Base-by-base conservation (phyloP, 2,113 vertebrate genomes). In the Psilopsiagon aymara region DNA sequence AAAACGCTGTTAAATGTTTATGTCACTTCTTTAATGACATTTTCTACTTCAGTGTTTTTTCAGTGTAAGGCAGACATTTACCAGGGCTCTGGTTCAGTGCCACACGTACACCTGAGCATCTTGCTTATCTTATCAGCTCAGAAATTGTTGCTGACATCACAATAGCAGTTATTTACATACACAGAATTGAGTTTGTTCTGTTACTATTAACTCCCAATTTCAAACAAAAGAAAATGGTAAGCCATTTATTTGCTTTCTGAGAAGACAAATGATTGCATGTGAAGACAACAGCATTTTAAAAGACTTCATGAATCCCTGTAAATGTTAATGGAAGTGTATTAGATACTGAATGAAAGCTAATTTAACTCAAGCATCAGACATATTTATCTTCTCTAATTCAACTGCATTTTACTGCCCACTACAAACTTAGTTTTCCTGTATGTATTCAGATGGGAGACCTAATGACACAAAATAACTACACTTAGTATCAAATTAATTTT, bases 41-140 rank as follows among this genome's bases (percentile, higher is more conserved):
- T 98, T 98, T 96, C 97, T 92, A 96, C 75, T 95, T 92, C 95
- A 87, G 52, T 92, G 90, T 94, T 80, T 94, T 97, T 95, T 96
- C 93, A 92, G 69, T 39, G 5, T 81, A 88, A 97, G 80, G 82
- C 82, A 96, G 97, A 97, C 63, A 52, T 95, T 96, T 90, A 95
- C 73, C 91, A 97, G 97, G 51, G 77, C 39, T 87, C 81, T 94
- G 46, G 62, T 91, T 85, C 57, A 69, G 66, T 96, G 74, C 73
- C 3, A 10, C 41, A 94, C 13, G 17, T 89, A 92, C 85, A 96
- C 86, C 91, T 96, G 93, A 97, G 94, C 43, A 64, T 64, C 77
- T 84, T 89, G 81, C 78, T 97, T 94, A 74, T 93, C 93, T 96
- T 96, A 96, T 97, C 92, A 88, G 80, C 53, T 95, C 89, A 95